Percentiles rank a stretch among this genome's conserved stretches.
Evolutionary conservation across 2,888 invertebrate species (phyloP).

Genomic region (Nymphalis polychloros): DNA sequence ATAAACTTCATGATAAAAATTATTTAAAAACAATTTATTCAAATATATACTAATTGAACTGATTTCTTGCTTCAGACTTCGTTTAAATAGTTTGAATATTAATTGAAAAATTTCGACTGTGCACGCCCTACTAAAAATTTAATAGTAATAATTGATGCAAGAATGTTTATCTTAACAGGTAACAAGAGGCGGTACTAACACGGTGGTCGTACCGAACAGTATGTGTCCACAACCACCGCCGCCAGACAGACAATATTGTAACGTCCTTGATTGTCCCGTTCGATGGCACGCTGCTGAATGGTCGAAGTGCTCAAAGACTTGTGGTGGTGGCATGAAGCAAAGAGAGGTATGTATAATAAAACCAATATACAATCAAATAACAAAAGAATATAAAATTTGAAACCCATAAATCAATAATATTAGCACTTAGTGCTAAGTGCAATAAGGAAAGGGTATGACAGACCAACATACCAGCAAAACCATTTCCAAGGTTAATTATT

Average conservation of each 20-base stretch:
- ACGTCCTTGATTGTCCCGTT: conserved; percentile 95
- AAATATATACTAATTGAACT: too few species aligned
- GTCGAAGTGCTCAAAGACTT: conserved; percentile 96
- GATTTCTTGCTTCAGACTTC: too few species aligned
- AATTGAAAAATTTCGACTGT: too few species aligned
- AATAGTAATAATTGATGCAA: too few species aligned
- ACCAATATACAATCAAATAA: not conserved
- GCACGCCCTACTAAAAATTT: too few species aligned
- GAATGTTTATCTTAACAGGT: conserved; percentile 74
- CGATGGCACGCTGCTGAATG: conserved; percentile 94
- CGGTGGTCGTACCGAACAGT: conserved; percentile 95
- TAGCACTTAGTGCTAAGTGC: too few species aligned
- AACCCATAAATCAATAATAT: too few species aligned
- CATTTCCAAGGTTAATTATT: too few species aligned
- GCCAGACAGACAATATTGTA: conserved; percentile 94
- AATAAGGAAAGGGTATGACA: too few species aligned
- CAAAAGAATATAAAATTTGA: too few species aligned
- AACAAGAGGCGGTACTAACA: conserved; percentile 92
- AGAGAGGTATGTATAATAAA: conserved; percentile 80
- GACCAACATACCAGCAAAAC: too few species aligned
- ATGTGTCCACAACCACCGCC: conserved; percentile 97
- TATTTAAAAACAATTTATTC: not conserved
- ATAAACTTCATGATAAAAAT: not conserved
- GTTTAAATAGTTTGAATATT: too few species aligned
- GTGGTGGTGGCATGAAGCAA: conserved; percentile 94